Conservation (phyloP, 2,113 vertebrate species). For the Ursus arctos region DNA sequence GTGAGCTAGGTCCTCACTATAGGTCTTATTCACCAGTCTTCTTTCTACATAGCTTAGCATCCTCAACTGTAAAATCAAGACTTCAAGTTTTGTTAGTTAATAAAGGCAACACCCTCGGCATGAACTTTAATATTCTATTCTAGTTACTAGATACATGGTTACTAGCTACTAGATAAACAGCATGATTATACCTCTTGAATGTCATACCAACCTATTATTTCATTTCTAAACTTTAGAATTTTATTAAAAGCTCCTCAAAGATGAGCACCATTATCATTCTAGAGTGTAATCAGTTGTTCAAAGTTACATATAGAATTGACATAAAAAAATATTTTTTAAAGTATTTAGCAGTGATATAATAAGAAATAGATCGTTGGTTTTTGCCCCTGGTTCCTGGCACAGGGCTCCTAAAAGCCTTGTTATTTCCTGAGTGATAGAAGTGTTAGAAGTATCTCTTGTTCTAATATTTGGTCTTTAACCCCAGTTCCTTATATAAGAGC, state of each 20-base stretch:
- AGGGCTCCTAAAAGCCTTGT: not conserved
- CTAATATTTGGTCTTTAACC: not conserved
- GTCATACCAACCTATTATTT: not conserved
- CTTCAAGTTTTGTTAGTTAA: not conserved
- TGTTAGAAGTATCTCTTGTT: not conserved
- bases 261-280: not conserved
- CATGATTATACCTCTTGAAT: not conserved
- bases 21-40: not conserved
- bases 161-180: not conserved
- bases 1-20: not conserved
- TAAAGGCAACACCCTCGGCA: not conserved
- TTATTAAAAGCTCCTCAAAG: constrained; percentile 10
- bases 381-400: not conserved
- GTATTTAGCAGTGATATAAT: not conserved
- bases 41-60: not conserved
- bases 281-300: not conserved
- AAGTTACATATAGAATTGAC: not conserved
- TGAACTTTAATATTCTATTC: not conserved
- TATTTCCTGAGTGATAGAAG: not conserved
- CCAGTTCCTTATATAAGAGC: not conserved
- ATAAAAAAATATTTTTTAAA: not conserved
- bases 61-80: constrained; percentile 24
- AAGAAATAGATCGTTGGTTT: not conserved
- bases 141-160: not conserved
- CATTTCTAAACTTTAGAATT: constrained; percentile 32